Conservation (phyloP, 2,888 invertebrate genomes). For the Orthonychiurus folsomi region DNA sequence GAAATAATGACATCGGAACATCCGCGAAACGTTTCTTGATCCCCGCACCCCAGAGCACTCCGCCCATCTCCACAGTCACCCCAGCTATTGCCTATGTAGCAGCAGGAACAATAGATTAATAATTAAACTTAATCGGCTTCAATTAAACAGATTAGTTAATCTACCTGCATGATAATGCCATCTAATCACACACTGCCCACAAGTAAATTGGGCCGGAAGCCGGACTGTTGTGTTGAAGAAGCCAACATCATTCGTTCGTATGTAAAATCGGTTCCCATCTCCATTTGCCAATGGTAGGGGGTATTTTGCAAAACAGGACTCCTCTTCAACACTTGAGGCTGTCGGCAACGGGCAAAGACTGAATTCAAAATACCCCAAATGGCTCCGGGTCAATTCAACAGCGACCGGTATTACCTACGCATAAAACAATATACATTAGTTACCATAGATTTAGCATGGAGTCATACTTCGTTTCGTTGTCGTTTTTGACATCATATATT, state of each 20-base stretch:
- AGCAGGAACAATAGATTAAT: too few relatives aligned
- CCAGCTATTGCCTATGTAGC: too few relatives aligned
- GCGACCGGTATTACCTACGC: constrained; percentile 4
- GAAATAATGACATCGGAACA: too few relatives aligned
- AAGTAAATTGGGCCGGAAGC: neutral
- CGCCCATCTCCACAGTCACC: too few relatives aligned
- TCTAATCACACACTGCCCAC: neutral
- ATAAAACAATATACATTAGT: neutral
- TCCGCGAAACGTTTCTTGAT: too few relatives aligned
- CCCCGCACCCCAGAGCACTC: too few relatives aligned
- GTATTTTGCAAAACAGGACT: constrained; percentile 1
- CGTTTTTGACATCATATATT: neutral
- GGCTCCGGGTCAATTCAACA: constrained; percentile 9
- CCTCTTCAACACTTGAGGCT: neutral
- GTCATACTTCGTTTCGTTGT: too few relatives aligned
- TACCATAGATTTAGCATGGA: too few relatives aligned
- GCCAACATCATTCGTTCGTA: neutral
- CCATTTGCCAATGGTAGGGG: constrained; percentile 3
- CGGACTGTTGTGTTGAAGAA: constrained; percentile 8
- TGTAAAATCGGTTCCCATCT: neutral
- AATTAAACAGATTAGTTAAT: too few relatives aligned
- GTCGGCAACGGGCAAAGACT: neutral
- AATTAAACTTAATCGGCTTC: too few relatives aligned
- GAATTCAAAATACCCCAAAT: constrained; percentile 12
- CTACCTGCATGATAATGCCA: constrained; percentile 10